Base-by-base conservation (phyloP, 2,797 vertebrate species). In the Taenioides sp. region DNA sequence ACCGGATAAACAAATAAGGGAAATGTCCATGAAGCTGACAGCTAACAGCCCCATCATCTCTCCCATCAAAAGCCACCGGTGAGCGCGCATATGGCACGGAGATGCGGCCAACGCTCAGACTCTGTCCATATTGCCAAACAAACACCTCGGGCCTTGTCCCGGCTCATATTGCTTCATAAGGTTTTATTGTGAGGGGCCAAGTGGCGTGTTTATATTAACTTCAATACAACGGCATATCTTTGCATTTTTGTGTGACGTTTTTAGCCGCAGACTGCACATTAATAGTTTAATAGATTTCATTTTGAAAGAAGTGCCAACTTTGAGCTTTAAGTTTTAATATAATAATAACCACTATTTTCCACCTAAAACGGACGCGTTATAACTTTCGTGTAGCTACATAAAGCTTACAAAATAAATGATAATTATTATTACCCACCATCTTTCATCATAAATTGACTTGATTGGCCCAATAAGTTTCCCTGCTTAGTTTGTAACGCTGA, bases 91-190 rank as follows among this genome's bases (percentile, higher is more conserved):
- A 94, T 93, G 92, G 92, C 85, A 50, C 78, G 75, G 79, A 59
- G 87, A 80, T 70, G 28, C 78, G 71, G 93, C 93, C 93, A 94
- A 89, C 88, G 87, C 82, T 79, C 86, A 71, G 84, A 86, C 81
- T 86, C 88, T 90, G 87, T 90, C 89, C 89, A 91, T 90, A 91
- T 90, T 91, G 92, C 89, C 88, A 89, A 90, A 90, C 87, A 91
- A 91, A 89, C 91, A 92, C 89, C 90, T 84, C 89, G 77, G 91
- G 91, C 91, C 85, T 85, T 65, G 89, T 87, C 85, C 89, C 81
- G 77, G 76, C 89, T 87, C 88, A 88, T 91, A 91, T 92, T 91
- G 90, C 91, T 87, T 89, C 78, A 86, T 89, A 83, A 86, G 72
- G 82, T 80, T 87, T 86, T 87, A 89, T 88, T 88, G 85, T 87